Conservation (phyloP, 53 echinoderm and acorn worm genomes). For the Apostichopus leukothele region DNA sequence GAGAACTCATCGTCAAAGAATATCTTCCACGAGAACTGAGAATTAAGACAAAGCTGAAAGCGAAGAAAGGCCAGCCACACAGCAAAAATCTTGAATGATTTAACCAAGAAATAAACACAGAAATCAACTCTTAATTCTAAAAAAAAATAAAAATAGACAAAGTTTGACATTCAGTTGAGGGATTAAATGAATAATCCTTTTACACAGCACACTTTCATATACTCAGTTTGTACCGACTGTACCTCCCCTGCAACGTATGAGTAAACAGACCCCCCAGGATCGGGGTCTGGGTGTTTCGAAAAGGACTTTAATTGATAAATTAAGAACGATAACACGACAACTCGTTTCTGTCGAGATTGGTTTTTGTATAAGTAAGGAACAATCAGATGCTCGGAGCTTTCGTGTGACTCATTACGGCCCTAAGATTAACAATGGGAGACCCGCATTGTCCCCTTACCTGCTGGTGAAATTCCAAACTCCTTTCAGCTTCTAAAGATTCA, state of each 20-base stretch:
- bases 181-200: too few relatives aligned
- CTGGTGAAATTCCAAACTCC: neutral
- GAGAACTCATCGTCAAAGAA: too few relatives aligned
- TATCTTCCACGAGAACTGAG: too few relatives aligned
- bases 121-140: neutral
- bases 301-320: neutral
- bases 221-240: too few relatives aligned
- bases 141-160: too few relatives aligned
- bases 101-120: neutral
- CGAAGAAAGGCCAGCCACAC: too few relatives aligned
- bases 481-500: slow-evolving; percentile 10
- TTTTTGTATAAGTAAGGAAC: neutral
- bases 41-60: too few relatives aligned
- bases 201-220: too few relatives aligned
- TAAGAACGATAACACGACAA: neutral
- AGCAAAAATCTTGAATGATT: too few relatives aligned
- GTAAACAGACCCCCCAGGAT: neutral
- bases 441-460: slow-evolving; percentile 2
- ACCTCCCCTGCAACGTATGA: neutral
- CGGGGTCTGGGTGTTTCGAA: neutral
- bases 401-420: neutral
- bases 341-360: neutral
- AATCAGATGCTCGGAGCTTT: neutral
- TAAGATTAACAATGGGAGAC: neutral
- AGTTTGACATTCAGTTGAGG: too few relatives aligned